A percentile compares a stretch with the other conserved stretches of the same genome.
Conservation (phyloP, 2,113 vertebrate genomes). For the Seriola rivoliana region DNA sequence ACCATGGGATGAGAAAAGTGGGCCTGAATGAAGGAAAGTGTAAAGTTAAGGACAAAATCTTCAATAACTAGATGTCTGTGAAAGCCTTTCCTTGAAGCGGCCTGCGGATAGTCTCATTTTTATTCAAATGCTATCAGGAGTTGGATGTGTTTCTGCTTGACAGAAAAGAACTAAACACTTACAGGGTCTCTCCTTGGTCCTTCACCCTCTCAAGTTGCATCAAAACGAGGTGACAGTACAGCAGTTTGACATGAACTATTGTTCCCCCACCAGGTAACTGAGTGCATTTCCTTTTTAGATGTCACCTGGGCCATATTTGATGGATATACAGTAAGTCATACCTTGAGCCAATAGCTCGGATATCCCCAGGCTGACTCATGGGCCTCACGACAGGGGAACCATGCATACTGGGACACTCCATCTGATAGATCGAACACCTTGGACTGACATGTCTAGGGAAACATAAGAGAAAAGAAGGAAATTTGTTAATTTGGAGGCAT, state of each 20-base stretch:
- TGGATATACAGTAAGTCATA: constrained; percentile 70
- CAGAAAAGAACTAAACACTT: background rate
- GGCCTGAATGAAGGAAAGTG: constrained; percentile 81
- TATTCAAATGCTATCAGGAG: background rate
- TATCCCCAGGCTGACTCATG: constrained; percentile 82
- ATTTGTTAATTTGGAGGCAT: background rate
- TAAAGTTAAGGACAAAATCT: background rate
- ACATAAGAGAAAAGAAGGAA: constrained; percentile 1
- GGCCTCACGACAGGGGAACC: constrained; percentile 93
- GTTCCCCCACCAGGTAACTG: background rate
- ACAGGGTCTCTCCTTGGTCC: background rate
- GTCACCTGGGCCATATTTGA: background rate
- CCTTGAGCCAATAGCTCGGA: constrained; percentile 93
- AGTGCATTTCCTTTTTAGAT: background rate
- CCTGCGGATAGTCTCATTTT: background rate
- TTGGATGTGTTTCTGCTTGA: background rate
- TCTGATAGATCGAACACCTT: constrained; percentile 94
- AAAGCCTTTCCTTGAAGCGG: background rate
- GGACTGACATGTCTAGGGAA: constrained; percentile 90
- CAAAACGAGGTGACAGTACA: constrained; percentile 1
- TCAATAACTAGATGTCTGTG: background rate
- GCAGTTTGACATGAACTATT: constrained; percentile 9
- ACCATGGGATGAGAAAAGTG: constrained; percentile 97
- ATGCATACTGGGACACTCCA: constrained; percentile 93
- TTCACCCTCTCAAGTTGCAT: background rate